Percentiles rank a stretch among this genome's conserved stretches.
These are phyloP conservation scores for Chinchilla lanigera DNA, from an alignment of 2,113 vertebrate species.

Conservation along the genomic window DNA sequence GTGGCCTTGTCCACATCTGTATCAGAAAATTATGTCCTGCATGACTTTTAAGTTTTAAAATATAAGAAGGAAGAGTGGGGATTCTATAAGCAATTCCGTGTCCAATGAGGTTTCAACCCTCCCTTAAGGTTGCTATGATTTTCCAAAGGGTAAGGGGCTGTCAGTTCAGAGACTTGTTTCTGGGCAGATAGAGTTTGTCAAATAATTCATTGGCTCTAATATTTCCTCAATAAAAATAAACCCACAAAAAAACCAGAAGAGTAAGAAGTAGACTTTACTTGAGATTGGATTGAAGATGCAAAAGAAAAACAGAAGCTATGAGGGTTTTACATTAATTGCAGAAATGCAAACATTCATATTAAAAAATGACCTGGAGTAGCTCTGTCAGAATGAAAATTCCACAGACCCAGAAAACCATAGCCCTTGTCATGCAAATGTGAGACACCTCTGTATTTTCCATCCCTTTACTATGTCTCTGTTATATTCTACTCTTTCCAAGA, in stretches of 20 bases:
- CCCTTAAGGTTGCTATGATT: not conserved
- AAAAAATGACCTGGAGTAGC: not conserved
- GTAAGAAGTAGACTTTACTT: not conserved
- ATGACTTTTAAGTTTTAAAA: not conserved
- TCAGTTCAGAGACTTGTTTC: not conserved
- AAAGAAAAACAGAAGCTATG: not conserved
- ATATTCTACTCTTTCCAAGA: not conserved
- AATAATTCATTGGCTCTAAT: not conserved
- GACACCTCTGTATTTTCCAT: not conserved
- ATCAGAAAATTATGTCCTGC: not conserved
- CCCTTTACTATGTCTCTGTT: not conserved
- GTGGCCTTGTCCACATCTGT: not conserved
- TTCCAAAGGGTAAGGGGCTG: not conserved
- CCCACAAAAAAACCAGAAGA: not conserved
- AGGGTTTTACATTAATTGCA: not conserved
- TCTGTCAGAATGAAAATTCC: not conserved
- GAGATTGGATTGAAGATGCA: not conserved
- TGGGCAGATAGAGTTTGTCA: not conserved
- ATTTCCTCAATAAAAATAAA: not conserved
- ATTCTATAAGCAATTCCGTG: not conserved
- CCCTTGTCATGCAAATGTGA: not conserved
- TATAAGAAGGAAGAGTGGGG: not conserved
- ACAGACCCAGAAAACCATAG: not conserved
- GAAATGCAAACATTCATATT: not conserved
- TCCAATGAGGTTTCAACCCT: not conserved